A percentile compares a stretch with the other conserved stretches of the same genome.
phyloP scores from a whole-genome alignment of 2,888 invertebrate genomes.

The Drosophila subquinaria region DNA sequence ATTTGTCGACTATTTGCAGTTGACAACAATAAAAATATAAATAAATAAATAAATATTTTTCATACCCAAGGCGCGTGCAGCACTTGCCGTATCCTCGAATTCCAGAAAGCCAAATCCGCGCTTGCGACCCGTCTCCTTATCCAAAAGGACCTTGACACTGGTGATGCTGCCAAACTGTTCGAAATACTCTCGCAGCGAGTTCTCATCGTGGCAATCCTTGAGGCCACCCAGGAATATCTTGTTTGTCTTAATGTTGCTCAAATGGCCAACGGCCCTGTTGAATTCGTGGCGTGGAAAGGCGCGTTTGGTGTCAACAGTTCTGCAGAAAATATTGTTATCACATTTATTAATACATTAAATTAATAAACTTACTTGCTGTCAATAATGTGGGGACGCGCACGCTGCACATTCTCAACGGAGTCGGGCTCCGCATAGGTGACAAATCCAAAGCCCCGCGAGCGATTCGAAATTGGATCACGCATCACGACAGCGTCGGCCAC shows the following conservation, averaged over 20 bases:
- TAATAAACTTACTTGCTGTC: constrained; percentile 85
- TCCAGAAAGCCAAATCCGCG: constrained; percentile 84
- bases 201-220: constrained; percentile 82
- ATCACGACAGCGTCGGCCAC: constrained; percentile 82
- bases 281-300: constrained; percentile 82
- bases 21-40: too few species aligned
- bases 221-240: constrained; percentile 84
- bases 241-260: constrained; percentile 63
- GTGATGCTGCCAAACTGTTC: constrained; percentile 78
- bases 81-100: constrained; percentile 79
- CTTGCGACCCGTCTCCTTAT: constrained; percentile 83
- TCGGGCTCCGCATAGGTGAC: constrained; percentile 76
- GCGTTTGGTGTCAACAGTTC: constrained; percentile 82
- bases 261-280: constrained; percentile 60
- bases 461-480: constrained; percentile 82
- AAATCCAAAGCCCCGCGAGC: constrained; percentile 84
- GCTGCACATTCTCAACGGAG: constrained; percentile 82
- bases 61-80: constrained; percentile 82
- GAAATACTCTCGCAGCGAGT: constrained; percentile 78
- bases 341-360: too few species aligned
- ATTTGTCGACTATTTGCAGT: too few species aligned
- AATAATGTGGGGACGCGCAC: constrained; percentile 78
- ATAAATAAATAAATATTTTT: background rate
- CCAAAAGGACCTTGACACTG: constrained; percentile 79
- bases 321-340: constrained; percentile 17